Percentiles rank a stretch among this genome's conserved stretches.
phyloP scores from a whole-genome alignment of 2,113 vertebrate genomes.

The Pelecanoides urinatrix region DNA sequence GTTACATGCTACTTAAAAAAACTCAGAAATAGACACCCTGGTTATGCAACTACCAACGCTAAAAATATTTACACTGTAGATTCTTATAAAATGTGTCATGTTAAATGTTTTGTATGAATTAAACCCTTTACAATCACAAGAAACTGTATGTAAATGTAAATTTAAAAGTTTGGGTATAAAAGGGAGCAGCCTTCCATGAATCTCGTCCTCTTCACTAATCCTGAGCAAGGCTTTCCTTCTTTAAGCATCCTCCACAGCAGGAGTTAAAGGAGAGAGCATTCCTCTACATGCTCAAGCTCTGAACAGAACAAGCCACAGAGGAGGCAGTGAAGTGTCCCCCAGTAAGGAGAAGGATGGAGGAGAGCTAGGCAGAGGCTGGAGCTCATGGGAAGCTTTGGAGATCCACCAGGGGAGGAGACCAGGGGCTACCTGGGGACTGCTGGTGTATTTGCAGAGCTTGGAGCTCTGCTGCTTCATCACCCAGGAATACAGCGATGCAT shows the following conservation, averaged over 20 bases:
- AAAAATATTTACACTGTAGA: not conserved
- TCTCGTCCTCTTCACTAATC: not conserved
- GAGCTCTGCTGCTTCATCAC: not conserved
- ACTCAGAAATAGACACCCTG: not conserved
- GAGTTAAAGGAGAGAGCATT: not conserved
- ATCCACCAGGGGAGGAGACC: not conserved
- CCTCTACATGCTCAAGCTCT: not conserved
- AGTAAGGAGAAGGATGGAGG: not conserved
- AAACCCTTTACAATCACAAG: not conserved
- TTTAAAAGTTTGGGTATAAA: not conserved
- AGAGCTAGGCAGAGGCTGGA: not conserved
- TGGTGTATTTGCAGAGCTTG: not conserved
- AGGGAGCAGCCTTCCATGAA: not conserved
- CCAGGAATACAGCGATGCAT: not conserved
- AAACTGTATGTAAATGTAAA: not conserved
- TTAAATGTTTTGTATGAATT: not conserved
- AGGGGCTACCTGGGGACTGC: not conserved
- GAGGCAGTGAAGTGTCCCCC: not conserved
- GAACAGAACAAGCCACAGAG: not conserved
- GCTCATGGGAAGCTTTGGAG: not conserved
- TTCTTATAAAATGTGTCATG: not conserved
- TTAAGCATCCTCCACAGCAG: not conserved
- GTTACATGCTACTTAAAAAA: not conserved
- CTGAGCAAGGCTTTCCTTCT: not conserved
- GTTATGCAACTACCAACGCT: not conserved